Percentiles rank a stretch among this genome's conserved stretches.
Evolutionary conservation across 1,140 invertebrate genomes (phyloP).

Genomic region (Dufourea novaeangliae): DNA sequence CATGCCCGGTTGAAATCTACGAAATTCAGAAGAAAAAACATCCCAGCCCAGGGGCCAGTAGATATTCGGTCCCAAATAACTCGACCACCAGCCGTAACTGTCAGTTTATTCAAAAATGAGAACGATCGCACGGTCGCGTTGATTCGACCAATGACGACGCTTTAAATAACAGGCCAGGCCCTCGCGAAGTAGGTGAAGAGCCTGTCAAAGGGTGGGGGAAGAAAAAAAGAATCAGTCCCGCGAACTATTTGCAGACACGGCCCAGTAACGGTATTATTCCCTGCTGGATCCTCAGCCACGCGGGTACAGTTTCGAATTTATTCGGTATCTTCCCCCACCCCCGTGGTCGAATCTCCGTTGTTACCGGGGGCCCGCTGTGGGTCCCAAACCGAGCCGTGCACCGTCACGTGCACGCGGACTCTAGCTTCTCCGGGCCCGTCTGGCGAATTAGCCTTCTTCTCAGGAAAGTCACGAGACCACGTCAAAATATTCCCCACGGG

Average conservation of each 20-base stretch:
- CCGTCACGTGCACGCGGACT: conserved; percentile 8
- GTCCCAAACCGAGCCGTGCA: conserved; percentile 5
- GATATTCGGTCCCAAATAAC: not conserved
- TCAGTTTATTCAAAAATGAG: conserved; percentile 20
- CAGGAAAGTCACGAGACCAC: conserved; percentile 46
- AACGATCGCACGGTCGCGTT: conserved; percentile 3
- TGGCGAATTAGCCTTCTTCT: conserved; percentile 39
- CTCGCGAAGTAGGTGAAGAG: not conserved
- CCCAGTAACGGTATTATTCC: conserved; percentile 54
- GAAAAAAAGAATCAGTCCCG: conserved; percentile 46
- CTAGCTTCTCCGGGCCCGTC: not conserved
- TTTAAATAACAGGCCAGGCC: conserved; percentile 34
- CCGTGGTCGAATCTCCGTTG: not conserved
- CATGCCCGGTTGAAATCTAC: too few relatives aligned
- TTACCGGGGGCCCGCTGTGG: not conserved
- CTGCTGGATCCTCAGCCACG: conserved; percentile 33
- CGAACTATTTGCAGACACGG: conserved; percentile 62
- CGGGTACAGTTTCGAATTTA: conserved; percentile 39
- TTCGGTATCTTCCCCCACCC: conserved; percentile 29
- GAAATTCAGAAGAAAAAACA: too few relatives aligned
- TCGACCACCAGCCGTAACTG: not conserved
- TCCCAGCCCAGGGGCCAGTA: too few relatives aligned
- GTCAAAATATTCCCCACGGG: conserved; percentile 44
- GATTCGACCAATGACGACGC: conserved; percentile 46
- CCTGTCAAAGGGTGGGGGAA: not conserved